Evolutionary conservation across 2,113 vertebrate genomes (phyloP), one percentile per base, ranked within the genome.

Genomic region (Cephalopholis sonnerati): DNA sequence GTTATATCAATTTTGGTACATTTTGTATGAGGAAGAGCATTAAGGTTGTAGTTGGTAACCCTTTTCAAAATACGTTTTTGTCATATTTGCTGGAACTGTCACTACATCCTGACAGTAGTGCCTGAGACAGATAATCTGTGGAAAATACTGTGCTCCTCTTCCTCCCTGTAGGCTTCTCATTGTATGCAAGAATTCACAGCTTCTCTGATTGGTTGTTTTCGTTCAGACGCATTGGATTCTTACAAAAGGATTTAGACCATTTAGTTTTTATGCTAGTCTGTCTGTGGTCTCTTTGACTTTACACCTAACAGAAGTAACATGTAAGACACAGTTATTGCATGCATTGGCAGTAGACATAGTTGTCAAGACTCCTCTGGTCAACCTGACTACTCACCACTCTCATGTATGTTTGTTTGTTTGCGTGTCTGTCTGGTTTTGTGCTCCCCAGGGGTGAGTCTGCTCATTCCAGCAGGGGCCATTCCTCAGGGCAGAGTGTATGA

Each of bases 401-500:
- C 29, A 70, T 65, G 15, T 79, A 17, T 78, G 17, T 48, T 27
- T 81, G 44, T 83, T 77, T 83, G 29, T 84, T 58, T 83, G 61
- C 74, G 15, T 74, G 57, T 78, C 7, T 61, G 29, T 85, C 61
- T 90, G 54, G 82, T 39, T 80, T n/a, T 82, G 29, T 91, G 55
- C 87, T 88, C 82, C 64, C 71, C 94, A 99, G 98, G 98, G 90
- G 97, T 99, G 80, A 99, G 98, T 93, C 95, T 99, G 93, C 95
- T 99, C 90, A 97, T 99, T 92, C 98, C 98, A 76, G 97, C 98
- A 0, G 98, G 98, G 82, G 97, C 97, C 0, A 92, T 99, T 94
- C 98, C 98, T 90, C 98, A 99, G 94, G 98, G 98, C 76, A 96
- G 98, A 93, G 97, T 97, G 85, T 99, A 98, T 69, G 98, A 99